Evolutionary conservation across 2,888 invertebrate genomes (phyloP).

Genomic region (Lomographa bimaculata): DNA sequence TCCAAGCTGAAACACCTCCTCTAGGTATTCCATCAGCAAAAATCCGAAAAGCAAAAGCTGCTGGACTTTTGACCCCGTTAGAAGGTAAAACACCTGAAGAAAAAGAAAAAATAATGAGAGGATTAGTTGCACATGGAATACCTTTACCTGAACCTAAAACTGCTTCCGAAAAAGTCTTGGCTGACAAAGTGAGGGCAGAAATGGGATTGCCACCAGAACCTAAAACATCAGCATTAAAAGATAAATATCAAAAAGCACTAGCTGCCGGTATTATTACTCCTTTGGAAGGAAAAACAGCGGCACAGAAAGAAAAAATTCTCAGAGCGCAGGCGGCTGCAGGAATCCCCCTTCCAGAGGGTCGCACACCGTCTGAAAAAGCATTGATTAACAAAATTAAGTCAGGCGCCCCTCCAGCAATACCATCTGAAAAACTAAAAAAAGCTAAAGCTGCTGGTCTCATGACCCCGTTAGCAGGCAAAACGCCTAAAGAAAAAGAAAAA

Average conservation of each 20-base stretch:
- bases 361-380: constrained; percentile 41
- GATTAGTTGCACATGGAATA: no score
- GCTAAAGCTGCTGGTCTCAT: constrained; percentile 19
- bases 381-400: constrained; percentile 29
- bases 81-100: no score
- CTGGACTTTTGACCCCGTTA: no score
- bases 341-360: constrained; percentile 40
- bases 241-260: constrained; percentile 30
- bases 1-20: no score
- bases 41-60: no score
- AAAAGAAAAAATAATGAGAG: no score
- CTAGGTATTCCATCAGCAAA: no score
- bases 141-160: no score
- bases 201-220: no score
- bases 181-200: no score
- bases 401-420: constrained; percentile 13
- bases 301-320: constrained; percentile 37
- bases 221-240: constrained; percentile 31
- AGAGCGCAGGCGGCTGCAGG: constrained; percentile 34
- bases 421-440: constrained; percentile 9
- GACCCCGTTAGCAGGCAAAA: constrained; percentile 35
- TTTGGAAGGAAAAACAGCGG: constrained; percentile 30
- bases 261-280: constrained; percentile 29
- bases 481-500: constrained; percentile 37
- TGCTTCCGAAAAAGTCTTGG: no score